Base-by-base conservation (phyloP, 2,797 vertebrate species). In the Poecilia gillii region DNA sequence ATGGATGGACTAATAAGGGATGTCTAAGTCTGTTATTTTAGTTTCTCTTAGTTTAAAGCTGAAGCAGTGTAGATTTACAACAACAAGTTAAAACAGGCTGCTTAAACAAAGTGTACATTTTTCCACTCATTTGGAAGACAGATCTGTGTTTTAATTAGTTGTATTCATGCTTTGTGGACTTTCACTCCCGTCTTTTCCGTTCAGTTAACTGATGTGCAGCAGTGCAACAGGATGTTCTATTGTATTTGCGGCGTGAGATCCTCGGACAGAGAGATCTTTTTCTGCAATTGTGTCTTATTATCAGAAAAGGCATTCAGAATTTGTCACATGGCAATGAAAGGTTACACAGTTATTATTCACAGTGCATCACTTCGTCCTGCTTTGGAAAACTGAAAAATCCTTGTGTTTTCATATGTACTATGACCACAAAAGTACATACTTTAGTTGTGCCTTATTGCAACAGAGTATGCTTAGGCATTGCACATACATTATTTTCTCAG, bases 181-280 rank as follows among this genome's bases (percentile, higher is more conserved):
- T 57, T 82, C 55, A 45, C 51, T 72, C 77, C 72, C 72, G 74
- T 83, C 28, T 83, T 43, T 78, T 16, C 46, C 46, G 59, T 64
- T 73, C 45, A 62, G 16, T 57, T 72, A 81, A 53, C 39, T 81
- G 70, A 80, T 31, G 43, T 1, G 2, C 47, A 68, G 39, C 73
- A 53, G 16, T 25, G 53, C 70, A 62, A n/a, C 23, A 77, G 74
- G 51, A 59, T 80, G 72, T 68, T 81, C 59, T 53, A 23, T n/a
- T 79, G 78, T 82, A 53, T 28, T 81, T 78, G 33, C 68, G 59
- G 85, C 62, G 78, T 66, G 7, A 79, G 78, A 55, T 53, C 33
- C 41, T n/a, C 46, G 57, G 72, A 82, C 74, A 78, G 57, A 25
- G 41, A 76, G 49, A 86, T 82, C n/a, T 41, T 28, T 77, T 74